phyloP scores from a whole-genome alignment of 2,888 invertebrate genomes.

The Agonopterix alstromeriana region DNA sequence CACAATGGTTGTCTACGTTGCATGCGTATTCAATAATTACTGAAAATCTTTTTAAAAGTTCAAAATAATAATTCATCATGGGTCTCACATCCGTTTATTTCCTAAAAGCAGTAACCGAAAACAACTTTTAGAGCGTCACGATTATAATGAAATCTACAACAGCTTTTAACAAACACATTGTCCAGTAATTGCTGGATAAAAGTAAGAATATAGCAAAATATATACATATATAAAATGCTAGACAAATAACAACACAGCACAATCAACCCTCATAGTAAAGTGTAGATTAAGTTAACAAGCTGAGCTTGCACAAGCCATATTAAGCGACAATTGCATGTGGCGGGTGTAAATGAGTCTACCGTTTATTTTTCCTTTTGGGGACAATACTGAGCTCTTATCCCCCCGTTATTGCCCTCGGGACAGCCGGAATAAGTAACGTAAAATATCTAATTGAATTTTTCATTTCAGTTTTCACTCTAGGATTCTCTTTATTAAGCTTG shows the following conservation, averaged over 20 bases:
- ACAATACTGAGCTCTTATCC: slow-evolving; percentile 29
- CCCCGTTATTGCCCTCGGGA: slow-evolving; percentile 36
- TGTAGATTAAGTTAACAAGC: slow-evolving; percentile 23
- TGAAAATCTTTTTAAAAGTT: too few relatives aligned
- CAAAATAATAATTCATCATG: too few relatives aligned
- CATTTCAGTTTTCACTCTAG: slow-evolving; percentile 42
- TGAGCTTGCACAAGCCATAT: slow-evolving; percentile 36
- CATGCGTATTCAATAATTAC: too few relatives aligned
- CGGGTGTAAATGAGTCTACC: slow-evolving; percentile 39
- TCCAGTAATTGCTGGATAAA: too few relatives aligned
- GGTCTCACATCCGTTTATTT: too few relatives aligned
- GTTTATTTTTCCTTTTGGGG: slow-evolving; percentile 35
- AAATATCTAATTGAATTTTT: slow-evolving; percentile 63
- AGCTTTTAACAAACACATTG: too few relatives aligned
- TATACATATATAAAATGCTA: too few relatives aligned
- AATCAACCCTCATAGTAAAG: slow-evolving; percentile 2
- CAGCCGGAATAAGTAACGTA: slow-evolving; percentile 30
- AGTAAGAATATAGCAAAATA: too few relatives aligned
- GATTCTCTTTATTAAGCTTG: slow-evolving; percentile 52
- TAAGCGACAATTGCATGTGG: slow-evolving; percentile 40
- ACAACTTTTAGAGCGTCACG: too few relatives aligned
- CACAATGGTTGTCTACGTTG: too few relatives aligned
- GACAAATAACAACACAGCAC: neutral
- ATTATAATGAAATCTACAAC: too few relatives aligned
- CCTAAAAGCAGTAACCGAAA: too few relatives aligned